A percentile compares a stretch with the other conserved stretches of the same genome.
Evolutionary conservation across 1,140 invertebrate genomes (phyloP).

Genomic region (Hirudo medicinalis): DNA sequence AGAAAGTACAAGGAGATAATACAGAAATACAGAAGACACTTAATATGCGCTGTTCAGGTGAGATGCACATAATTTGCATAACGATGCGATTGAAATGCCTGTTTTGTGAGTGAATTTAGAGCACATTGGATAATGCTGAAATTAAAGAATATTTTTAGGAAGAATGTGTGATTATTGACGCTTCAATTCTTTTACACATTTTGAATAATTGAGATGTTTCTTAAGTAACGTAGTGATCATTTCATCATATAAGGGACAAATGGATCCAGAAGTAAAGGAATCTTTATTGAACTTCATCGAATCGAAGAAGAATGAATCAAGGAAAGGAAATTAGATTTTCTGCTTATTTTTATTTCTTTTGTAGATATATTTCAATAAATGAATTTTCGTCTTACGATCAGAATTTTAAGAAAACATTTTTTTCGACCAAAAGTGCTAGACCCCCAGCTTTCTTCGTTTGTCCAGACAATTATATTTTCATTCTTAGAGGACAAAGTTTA

Average conservation of each 20-base stretch:
- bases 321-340: not conserved
- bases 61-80: not conserved
- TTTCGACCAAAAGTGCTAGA: not conserved
- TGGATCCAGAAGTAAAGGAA: slow-evolving; percentile 8
- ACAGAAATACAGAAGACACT: slow-evolving; percentile 1
- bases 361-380: slow-evolving; percentile 2
- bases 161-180: not conserved
- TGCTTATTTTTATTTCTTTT: not conserved
- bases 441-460: not conserved
- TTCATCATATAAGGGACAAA: not conserved
- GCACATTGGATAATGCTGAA: no score
- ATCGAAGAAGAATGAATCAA: slow-evolving; percentile 2
- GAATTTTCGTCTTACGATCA: not conserved
- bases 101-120: not conserved
- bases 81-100: not conserved
- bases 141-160: not conserved
- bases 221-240: not conserved
- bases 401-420: not conserved
- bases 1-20: slow-evolving; percentile 8
- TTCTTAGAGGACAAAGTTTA: not conserved
- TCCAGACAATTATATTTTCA: not conserved
- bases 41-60: slow-evolving; percentile 5
- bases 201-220: not conserved
- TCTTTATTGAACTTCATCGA: not conserved
- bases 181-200: not conserved